A percentile compares a stretch with the other conserved stretches of the same genome.
Evolutionary conservation across 2,888 invertebrate genomes (phyloP).

Genomic region (Agrypnus murinus): DNA sequence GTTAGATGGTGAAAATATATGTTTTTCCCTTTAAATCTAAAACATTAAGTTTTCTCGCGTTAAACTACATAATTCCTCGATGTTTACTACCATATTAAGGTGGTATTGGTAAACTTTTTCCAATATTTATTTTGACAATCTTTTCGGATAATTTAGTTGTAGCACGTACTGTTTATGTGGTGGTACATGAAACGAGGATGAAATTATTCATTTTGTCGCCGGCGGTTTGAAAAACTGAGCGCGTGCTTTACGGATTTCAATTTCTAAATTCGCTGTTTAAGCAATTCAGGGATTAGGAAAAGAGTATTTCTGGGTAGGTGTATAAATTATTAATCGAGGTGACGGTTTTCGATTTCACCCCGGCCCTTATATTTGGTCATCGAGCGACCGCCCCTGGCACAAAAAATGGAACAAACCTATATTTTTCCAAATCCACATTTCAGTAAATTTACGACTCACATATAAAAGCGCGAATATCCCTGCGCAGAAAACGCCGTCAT

Average conservation of each 20-base stretch:
- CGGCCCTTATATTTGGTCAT: constrained; percentile 59
- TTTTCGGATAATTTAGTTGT: constrained; percentile 23
- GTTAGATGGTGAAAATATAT: constrained; percentile 26
- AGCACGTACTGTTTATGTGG: constrained; percentile 22
- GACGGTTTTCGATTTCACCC: constrained; percentile 58
- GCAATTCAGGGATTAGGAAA: constrained; percentile 39
- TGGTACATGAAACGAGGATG: constrained; percentile 9
- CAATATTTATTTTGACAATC: constrained; percentile 35
- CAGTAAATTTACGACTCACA: constrained; percentile 66
- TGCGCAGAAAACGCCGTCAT: constrained; percentile 59
- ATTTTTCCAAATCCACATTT: constrained; percentile 67
- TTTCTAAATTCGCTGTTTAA: constrained; percentile 33
- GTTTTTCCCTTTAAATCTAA: constrained; percentile 38
- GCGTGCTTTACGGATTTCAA: constrained; percentile 19
- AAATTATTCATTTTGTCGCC: constrained; percentile 33
- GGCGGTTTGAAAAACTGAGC: constrained; percentile 23
- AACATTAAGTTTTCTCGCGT: constrained; percentile 19
- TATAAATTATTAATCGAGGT: constrained; percentile 47
- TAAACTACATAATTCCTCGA: constrained; percentile 29
- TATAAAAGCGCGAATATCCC: constrained; percentile 62
- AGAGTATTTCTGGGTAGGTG: constrained; percentile 37
- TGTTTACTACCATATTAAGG: constrained; percentile 32
- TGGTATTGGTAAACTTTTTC: constrained; percentile 36
- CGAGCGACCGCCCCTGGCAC: constrained; percentile 63
- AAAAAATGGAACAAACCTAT: constrained; percentile 67